Conservation (phyloP, 2,113 vertebrate species). For the Laterallus jamaicensis region DNA sequence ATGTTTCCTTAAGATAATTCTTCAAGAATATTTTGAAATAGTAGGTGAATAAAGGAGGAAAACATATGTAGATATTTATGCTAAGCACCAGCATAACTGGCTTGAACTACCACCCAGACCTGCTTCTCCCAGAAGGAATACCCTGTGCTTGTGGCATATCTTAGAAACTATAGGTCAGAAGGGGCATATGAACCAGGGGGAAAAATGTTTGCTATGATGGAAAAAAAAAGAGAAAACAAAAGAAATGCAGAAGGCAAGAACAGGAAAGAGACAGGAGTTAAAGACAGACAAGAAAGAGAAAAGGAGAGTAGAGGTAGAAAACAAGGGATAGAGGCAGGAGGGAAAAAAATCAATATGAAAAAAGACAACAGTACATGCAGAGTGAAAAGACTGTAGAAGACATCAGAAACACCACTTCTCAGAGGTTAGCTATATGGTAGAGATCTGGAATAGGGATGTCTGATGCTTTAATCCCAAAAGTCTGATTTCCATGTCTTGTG, state of each 20-base stretch:
- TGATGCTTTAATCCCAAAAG: background rate
- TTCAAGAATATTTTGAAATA: constrained; percentile 13
- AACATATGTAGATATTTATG: constrained; percentile 30
- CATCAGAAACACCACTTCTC: background rate
- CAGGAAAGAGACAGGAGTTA: background rate
- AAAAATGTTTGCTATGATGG: background rate
- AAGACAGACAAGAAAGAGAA: background rate
- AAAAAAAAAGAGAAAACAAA: background rate
- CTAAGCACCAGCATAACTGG: background rate
- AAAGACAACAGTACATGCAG: background rate
- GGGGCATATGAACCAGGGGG: background rate
- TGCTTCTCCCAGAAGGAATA: background rate
- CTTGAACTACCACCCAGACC: constrained; percentile 4
- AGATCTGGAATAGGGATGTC: background rate
- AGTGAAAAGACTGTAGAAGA: background rate
- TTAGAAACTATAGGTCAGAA: background rate
- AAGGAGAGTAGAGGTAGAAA: background rate
- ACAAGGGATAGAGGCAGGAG: background rate
- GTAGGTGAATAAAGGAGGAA: background rate
- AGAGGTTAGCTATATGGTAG: background rate
- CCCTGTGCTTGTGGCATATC: background rate
- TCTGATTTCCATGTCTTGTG: background rate
- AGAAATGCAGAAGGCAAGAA: background rate
- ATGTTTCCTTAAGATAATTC: background rate
- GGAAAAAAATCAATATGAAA: background rate